phyloP scores from a whole-genome alignment of 92 coral and sea anemone genomes.

The Ricordea florida region DNA sequence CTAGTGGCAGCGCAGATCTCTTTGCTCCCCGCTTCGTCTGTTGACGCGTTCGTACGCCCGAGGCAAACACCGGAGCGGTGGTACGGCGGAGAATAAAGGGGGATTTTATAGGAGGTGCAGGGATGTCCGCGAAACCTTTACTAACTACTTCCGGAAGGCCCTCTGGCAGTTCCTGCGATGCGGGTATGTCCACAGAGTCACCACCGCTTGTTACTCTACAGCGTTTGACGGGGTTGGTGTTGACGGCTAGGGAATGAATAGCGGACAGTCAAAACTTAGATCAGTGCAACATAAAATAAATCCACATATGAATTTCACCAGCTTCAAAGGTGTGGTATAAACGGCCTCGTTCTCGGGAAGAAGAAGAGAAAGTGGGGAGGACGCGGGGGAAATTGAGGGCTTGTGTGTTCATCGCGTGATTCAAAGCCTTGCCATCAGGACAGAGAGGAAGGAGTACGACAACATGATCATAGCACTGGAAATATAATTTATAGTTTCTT shows the following conservation, averaged over 20 bases:
- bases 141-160: slow-evolving; percentile 72
- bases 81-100: slow-evolving; percentile 74
- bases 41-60: slow-evolving; percentile 39
- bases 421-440: no score
- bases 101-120: slow-evolving; percentile 61
- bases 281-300: no score
- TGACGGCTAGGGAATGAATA: slow-evolving; percentile 2
- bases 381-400: no score
- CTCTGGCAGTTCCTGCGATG: slow-evolving; percentile 23
- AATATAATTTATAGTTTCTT: no score
- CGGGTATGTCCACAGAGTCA: slow-evolving; percentile 38
- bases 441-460: no score
- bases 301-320: no score
- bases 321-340: no score
- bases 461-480: no score
- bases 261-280: no score
- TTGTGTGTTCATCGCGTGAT: no score
- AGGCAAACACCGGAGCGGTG: slow-evolving; percentile 51
- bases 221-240: slow-evolving; percentile 44
- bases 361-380: no score
- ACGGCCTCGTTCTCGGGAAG: no score
- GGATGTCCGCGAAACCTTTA: slow-evolving; percentile 70
- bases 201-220: slow-evolving; percentile 48
- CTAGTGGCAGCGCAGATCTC: slow-evolving; percentile 19
- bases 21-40: slow-evolving; percentile 26